phyloP scores from a whole-genome alignment of 1,140 invertebrate species.

The Trachymyrmex septentrionalis region DNA sequence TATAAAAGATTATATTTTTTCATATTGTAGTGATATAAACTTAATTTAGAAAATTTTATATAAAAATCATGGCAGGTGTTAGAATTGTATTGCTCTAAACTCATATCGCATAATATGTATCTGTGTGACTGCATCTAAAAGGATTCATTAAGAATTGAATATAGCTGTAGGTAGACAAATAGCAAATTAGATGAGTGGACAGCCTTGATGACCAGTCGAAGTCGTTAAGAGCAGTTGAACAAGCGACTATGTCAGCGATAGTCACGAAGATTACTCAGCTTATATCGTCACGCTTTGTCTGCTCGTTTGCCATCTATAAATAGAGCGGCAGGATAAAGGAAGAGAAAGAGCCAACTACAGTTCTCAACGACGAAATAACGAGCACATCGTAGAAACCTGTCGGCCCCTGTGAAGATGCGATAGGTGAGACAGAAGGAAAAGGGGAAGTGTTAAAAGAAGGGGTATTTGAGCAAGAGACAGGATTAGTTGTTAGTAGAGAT shows the following conservation, averaged over 20 bases:
- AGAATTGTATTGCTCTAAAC: neutral
- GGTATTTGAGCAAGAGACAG: slow-evolving; percentile 66
- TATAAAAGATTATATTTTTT: neutral
- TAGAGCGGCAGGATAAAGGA: slow-evolving; percentile 65
- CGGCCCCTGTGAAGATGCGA: slow-evolving; percentile 53
- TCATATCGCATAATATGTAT: neutral
- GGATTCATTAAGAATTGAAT: slow-evolving; percentile 30
- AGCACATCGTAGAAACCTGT: slow-evolving; percentile 76
- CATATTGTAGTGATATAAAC: neutral
- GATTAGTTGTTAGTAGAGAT: slow-evolving; percentile 76
- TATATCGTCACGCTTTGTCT: slow-evolving; percentile 69
- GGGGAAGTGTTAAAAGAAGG: slow-evolving; percentile 19
- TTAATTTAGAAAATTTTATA: neutral
- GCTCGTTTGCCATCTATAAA: slow-evolving; percentile 77
- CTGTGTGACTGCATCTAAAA: slow-evolving; percentile 15
- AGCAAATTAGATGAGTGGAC: slow-evolving; percentile 38
- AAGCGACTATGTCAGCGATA: slow-evolving; percentile 77
- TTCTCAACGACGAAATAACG: slow-evolving; percentile 68
- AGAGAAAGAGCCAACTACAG: slow-evolving; percentile 1
- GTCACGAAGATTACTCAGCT: slow-evolving; percentile 66
- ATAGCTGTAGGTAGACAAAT: slow-evolving; percentile 28
- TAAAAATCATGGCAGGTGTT: neutral
- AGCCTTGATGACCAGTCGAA: slow-evolving; percentile 14
- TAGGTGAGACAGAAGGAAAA: slow-evolving; percentile 44
- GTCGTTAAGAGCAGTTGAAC: slow-evolving; percentile 32